These are phyloP conservation scores for Drosophila setosimentum DNA, from an alignment of 2,888 invertebrate species.

Conservation along the genomic window DNA sequence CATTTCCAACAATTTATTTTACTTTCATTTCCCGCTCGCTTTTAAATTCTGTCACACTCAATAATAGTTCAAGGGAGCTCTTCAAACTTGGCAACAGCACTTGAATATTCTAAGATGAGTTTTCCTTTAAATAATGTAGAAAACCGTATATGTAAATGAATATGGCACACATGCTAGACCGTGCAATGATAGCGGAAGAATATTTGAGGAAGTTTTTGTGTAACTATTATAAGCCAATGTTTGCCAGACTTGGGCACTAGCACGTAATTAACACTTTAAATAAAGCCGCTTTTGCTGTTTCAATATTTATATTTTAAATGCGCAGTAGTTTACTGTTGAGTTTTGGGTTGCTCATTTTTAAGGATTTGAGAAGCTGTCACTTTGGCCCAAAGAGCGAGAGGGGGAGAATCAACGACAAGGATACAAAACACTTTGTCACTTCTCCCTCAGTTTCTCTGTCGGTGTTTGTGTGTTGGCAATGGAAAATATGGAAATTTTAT, in stretches of 20 bases:
- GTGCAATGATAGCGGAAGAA: conserved; percentile 27
- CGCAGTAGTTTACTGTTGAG: conserved; percentile 45
- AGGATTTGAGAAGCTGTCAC: conserved; percentile 31
- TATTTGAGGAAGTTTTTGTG: conserved; percentile 20
- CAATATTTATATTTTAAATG: conserved; percentile 73
- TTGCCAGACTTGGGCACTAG: conserved; percentile 47
- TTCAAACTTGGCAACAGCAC: conserved; percentile 5
- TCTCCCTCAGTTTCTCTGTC: neutral
- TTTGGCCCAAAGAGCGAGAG: neutral
- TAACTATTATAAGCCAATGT: conserved; percentile 11
- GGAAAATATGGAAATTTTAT: conserved; percentile 80
- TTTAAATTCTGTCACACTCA: neutral
- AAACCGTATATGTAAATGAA: conserved; percentile 7
- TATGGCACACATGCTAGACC: conserved; percentile 36
- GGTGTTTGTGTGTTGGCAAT: conserved; percentile 20
- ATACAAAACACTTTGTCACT: conserved; percentile 39
- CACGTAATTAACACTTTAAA: conserved; percentile 74
- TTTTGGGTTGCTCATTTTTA: conserved; percentile 34
- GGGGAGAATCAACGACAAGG: conserved; percentile 19
- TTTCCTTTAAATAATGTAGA: conserved; percentile 2
- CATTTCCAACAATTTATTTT: neutral
- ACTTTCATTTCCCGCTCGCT: neutral
- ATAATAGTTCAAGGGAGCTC: conserved; percentile 3
- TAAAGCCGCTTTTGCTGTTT: conserved; percentile 61
- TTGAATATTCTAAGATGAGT: conserved; percentile 6